Base-by-base conservation (phyloP, 1,140 invertebrate species). In the Cotesia vestalis region DNA sequence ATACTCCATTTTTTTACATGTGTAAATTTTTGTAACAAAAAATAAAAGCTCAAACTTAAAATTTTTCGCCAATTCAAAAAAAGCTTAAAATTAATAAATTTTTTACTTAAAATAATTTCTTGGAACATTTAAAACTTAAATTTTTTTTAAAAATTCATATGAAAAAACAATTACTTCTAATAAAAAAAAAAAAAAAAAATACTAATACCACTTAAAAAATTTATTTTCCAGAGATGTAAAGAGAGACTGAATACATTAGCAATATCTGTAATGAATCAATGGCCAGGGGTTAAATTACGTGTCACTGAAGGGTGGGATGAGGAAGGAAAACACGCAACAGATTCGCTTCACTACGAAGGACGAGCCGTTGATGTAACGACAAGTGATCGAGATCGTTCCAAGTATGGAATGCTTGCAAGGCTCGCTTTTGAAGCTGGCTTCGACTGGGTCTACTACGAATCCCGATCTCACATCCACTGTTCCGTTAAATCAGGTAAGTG, bases 401-500 rank as follows among this genome's bases (percentile, higher is more conserved):
- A 98, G 87, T 96, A 97, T 84, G 97, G 97, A 55, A 96, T 98
- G 94, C 88, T 99, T 73, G 97, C 97, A 0, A 88, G 97, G 51
- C 89, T 99, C n/a, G 97, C 97, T 0, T 94, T 98, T 27, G 95
- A 98, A 85, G 96, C 97, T 9, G 97, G 97, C 77, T 99, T 99
- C 90, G 96, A 98, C 89, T 99, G 96, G 97, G 97, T 99, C 20
- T 97, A 95, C 87, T 99, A 98, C 84, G 96, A 98, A 85, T 94
- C 94, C 80, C 90, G 95, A 73, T 92, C 94, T 12, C 95, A 98
- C 82, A 97, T 99, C 80, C 97, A 99, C 86, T 98, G 96, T 86
- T 98, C 96, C 38, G 96, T 98, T 62, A 98, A 97, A 88, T 97
- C 96, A 91, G 97, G 97, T 99, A 90, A 91, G 88, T 88, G 77